These are phyloP conservation scores for Pristionchus exspectatus DNA, from an alignment of 2,888 invertebrate species.

Conservation along the genomic window DNA sequence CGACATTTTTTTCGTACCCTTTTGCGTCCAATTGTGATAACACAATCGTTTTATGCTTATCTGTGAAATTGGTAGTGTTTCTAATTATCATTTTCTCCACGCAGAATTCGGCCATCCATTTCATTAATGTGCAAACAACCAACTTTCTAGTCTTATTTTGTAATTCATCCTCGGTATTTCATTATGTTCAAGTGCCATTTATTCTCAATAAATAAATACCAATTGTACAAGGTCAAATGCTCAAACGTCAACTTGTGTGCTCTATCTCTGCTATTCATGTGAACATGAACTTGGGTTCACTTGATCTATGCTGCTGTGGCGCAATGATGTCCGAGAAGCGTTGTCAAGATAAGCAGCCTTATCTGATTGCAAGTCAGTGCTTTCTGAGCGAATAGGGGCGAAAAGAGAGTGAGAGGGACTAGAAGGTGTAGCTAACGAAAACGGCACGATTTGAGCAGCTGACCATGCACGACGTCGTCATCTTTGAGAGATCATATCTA, in stretches of 20 bases:
- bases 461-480: neutral
- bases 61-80: no score
- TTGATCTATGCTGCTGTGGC: no score
- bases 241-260: no score
- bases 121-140: neutral
- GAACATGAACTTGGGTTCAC: no score
- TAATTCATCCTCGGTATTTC: neutral
- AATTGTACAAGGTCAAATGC: no score
- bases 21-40: no score
- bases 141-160: neutral
- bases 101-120: neutral
- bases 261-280: no score
- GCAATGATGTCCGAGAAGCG: neutral
- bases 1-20: no score
- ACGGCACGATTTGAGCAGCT: neutral
- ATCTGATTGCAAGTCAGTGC: neutral
- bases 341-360: neutral
- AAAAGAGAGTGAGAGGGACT: neutral
- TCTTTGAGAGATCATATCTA: neutral
- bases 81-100: no score
- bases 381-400: neutral
- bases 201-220: no score
- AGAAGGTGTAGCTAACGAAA: neutral
- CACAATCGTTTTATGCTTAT: no score
- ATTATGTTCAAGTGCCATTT: no score